Evolutionary conservation across 2,797 vertebrate species (phyloP), one percentile per base, ranked within the genome.

Genomic region (Xenopus petersii): DNA sequence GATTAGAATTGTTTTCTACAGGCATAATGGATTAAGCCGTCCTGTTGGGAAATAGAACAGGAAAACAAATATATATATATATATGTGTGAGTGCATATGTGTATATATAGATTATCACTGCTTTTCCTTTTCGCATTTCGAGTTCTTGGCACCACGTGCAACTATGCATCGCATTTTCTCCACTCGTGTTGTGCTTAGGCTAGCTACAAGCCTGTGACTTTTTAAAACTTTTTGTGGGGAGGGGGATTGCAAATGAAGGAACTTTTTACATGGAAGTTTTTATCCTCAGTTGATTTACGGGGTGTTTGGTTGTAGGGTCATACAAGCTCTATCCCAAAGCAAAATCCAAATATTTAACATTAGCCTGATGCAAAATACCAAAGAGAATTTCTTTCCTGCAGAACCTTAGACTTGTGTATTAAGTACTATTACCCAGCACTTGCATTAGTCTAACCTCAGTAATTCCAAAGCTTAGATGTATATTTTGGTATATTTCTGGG

Each of bases 401-500:
- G 92, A 92, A 93, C 94, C 94, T 94, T 94, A 96, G 95, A 95
- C 94, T 93, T 93, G 96, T 96, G 95, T 98, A 95, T 95, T 30
- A 30, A 30, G 26, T 30, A 30, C 26, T 94, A 93, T 89, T 95
- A 93, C 95, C 96, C 96, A 96, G 95, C 96, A 95, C 95, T 96
- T 94, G 94, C 94, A 93, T 95, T 30, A 30, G 26, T 30, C 26
- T 95, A 95, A 97, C 96, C 97, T 98, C 96, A 97, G 94, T 95
- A 95, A 98, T 96, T 98, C 97, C 97, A 99, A 99, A 99, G 98
- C 95, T 96, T 98, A 99, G 95, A 30, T 99, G 96, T 98, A 98
- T 99, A 98, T 99, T 99, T 99, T 99, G 96, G 93, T 99, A 99
- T 98, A 98, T 97, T 98, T 98, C 98, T 96, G 95, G 96, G 94